Conservation (phyloP, 2,888 invertebrate species). For the Melieria picta region DNA sequence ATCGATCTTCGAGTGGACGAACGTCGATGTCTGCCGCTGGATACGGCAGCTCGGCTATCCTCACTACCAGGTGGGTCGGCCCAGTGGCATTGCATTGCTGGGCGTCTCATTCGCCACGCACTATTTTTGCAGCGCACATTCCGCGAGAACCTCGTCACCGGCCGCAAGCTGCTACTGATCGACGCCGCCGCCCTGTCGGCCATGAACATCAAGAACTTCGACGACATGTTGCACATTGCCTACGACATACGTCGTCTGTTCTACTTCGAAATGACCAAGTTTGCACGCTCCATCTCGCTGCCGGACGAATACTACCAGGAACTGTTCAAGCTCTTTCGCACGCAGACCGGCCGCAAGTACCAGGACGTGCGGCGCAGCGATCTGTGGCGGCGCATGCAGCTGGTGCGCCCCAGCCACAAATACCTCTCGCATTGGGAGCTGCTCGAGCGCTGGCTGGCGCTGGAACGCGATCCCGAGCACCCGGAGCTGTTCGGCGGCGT, state of each 20-base stretch:
- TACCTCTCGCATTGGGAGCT: constrained; percentile 69
- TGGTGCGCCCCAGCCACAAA: constrained; percentile 66
- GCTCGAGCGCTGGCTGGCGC: constrained; percentile 52
- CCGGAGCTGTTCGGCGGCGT: constrained; percentile 51
- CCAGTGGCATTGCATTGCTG: neutral
- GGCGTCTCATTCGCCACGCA: neutral
- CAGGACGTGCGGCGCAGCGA: constrained; percentile 67
- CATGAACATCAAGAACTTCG: constrained; percentile 67
- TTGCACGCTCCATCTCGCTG: constrained; percentile 66
- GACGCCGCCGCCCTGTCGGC: constrained; percentile 67
- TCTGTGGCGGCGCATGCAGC: constrained; percentile 69
- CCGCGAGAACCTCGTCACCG: constrained; percentile 67
- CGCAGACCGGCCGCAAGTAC: constrained; percentile 69
- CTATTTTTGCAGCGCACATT: constrained; percentile 60
- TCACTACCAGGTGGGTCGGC: constrained; percentile 67
- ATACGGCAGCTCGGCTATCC: constrained; percentile 67
- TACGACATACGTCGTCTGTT: constrained; percentile 65
- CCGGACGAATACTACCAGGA: constrained; percentile 67
- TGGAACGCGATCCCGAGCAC: constrained; percentile 38
- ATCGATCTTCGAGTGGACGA: constrained; percentile 67
- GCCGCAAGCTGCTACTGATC: constrained; percentile 66
- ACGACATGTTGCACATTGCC: constrained; percentile 65
- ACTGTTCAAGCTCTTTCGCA: constrained; percentile 68
- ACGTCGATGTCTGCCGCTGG: constrained; percentile 68
- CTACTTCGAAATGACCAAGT: constrained; percentile 65